Evolutionary conservation across 2,113 vertebrate species (phyloP).

Genomic region (Saccopteryx bilineata): DNA sequence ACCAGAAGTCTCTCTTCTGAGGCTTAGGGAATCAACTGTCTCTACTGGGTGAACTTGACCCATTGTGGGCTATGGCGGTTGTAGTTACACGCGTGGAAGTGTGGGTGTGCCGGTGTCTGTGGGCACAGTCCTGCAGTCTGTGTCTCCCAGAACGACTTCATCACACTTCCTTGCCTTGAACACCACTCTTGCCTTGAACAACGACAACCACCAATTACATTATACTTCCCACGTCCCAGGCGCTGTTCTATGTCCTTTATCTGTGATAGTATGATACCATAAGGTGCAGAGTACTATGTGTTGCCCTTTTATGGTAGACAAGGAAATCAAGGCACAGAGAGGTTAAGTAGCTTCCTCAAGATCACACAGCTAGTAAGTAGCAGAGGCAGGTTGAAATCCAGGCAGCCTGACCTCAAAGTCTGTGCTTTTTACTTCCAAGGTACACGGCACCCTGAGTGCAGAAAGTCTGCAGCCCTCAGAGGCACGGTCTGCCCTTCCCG

Average conservation of each 20-base stretch:
- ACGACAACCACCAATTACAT: neutral
- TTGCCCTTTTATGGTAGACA: slow-evolving; percentile 18
- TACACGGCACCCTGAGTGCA: neutral
- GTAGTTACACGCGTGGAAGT: neutral
- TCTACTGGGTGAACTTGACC: neutral
- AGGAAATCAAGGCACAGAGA: slow-evolving; percentile 49
- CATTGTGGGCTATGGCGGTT: neutral
- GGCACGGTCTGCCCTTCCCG: neutral
- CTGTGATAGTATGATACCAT: neutral
- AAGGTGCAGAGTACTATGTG: neutral
- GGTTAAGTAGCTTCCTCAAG: slow-evolving; percentile 10
- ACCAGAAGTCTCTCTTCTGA: neutral
- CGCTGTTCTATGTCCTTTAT: neutral
- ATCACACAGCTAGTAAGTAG: neutral
- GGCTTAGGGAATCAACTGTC: neutral
- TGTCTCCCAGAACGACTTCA: neutral
- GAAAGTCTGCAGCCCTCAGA: neutral
- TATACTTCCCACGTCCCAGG: neutral
- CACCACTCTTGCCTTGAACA: neutral
- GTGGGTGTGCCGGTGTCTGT: neutral
- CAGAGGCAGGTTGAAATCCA: neutral
- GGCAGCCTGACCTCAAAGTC: neutral
- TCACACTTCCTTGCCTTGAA: neutral
- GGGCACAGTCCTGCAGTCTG: neutral
- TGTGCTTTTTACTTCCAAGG: neutral